phyloP scores from a whole-genome alignment of 2,113 vertebrate genomes.

The Cnemophilus loriae region DNA sequence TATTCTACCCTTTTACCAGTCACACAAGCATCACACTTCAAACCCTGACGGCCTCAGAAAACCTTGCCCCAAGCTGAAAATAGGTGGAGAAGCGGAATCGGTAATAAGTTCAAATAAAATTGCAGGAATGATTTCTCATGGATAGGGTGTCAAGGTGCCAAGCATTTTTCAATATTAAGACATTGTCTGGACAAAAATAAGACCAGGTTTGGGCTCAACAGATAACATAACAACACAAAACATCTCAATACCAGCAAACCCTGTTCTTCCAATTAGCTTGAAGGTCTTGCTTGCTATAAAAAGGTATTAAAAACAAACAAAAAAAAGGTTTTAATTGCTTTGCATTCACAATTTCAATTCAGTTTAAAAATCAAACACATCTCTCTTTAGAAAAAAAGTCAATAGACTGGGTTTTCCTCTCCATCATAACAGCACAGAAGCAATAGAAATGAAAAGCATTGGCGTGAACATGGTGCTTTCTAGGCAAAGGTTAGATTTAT shows the following conservation, averaged over 20 bases:
- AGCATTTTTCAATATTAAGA: background rate
- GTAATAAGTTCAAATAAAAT: background rate
- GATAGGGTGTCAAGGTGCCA: background rate
- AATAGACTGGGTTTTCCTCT: background rate
- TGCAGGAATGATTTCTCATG: background rate
- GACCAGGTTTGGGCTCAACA: background rate
- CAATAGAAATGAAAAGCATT: background rate
- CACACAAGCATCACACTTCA: background rate
- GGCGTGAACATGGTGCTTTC: background rate
- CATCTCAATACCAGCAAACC: background rate
- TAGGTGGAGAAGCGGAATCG: accelerated
- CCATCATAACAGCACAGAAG: background rate
- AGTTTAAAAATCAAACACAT: background rate
- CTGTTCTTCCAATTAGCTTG: background rate
- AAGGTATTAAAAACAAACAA: background rate
- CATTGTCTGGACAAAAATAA: background rate
- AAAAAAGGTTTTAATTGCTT: background rate
- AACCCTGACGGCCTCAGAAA: background rate
- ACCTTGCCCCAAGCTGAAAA: background rate
- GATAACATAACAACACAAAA: background rate
- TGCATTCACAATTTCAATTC: background rate
- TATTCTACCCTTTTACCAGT: background rate
- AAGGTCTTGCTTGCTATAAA: background rate
- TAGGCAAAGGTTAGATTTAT: background rate
- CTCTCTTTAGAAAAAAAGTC: background rate